Evolutionary conservation across 2,113 vertebrate species (phyloP).

Genomic region (Butorides virescens): DNA sequence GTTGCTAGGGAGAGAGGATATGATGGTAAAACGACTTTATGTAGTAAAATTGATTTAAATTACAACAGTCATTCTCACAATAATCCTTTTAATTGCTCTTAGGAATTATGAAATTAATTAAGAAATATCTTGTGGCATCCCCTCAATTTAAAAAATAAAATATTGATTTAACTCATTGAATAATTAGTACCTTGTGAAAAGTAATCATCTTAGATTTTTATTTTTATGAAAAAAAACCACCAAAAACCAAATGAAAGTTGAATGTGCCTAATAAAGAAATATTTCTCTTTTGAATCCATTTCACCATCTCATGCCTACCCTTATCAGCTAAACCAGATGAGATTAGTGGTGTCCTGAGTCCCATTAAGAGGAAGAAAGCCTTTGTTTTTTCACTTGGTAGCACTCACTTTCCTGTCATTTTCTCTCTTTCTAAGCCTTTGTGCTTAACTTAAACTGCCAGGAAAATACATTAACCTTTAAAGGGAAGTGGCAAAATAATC

Average conservation of each 20-base stretch:
- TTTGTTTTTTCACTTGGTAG: constrained; percentile 24
- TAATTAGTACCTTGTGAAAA: constrained; percentile 10
- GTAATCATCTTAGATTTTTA: neutral
- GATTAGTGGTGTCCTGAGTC: constrained; percentile 38
- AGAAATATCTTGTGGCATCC: constrained; percentile 31
- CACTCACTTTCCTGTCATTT: constrained; percentile 23
- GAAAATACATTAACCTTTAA: constrained; percentile 58
- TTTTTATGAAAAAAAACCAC: neutral
- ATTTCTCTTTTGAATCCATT: constrained; percentile 10
- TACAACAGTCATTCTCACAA: constrained; percentile 27
- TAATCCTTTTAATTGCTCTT: constrained; percentile 60
- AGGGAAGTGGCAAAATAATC: neutral
- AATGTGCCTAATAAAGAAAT: neutral
- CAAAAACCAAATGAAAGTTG: neutral
- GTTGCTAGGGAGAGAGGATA: constrained; percentile 13
- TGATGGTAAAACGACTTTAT: constrained; percentile 3
- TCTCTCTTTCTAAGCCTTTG: constrained; percentile 8
- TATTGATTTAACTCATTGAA: constrained; percentile 52
- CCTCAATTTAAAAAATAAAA: constrained; percentile 65
- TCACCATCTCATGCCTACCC: neutral
- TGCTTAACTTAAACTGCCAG: neutral
- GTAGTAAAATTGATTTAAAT: constrained; percentile 63
- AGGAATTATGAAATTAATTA: constrained; percentile 66
- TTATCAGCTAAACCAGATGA: constrained; percentile 45
- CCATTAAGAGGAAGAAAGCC: neutral